phyloP scores from a whole-genome alignment of 2,113 vertebrate genomes.

The Ctenomys sociabilis region DNA sequence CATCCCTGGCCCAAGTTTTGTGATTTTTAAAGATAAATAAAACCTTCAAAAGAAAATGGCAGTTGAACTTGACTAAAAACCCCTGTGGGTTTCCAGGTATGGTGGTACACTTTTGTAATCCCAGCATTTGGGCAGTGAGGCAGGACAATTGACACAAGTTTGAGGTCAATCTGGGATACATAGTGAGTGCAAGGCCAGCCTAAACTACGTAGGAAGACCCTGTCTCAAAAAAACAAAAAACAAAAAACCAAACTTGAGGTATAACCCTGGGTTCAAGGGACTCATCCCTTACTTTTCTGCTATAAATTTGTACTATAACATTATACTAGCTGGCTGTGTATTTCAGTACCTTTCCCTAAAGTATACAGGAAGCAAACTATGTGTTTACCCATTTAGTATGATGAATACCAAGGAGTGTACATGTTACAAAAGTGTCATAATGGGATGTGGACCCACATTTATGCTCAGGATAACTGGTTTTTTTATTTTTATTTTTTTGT shows the following conservation, averaged over 20 bases:
- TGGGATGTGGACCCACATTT: neutral
- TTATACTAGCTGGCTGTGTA: neutral
- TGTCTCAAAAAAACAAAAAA: neutral
- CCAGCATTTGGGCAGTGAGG: neutral
- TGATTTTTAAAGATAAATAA: neutral
- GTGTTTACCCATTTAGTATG: neutral
- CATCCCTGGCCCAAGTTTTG: too few relatives aligned
- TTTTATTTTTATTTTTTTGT: too few relatives aligned
- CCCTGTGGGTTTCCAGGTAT: neutral
- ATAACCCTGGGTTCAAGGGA: neutral
- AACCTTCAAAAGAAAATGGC: neutral
- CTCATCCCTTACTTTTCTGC: neutral
- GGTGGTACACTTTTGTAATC: neutral
- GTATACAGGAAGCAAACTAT: neutral
- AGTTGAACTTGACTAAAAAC: neutral
- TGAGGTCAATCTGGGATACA: neutral
- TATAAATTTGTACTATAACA: neutral
- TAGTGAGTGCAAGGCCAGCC: neutral
- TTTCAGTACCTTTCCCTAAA: neutral
- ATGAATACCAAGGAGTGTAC: neutral
- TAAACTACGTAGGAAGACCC: too few relatives aligned
- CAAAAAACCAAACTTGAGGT: neutral
- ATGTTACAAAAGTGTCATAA: neutral
- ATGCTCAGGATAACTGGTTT: neutral
- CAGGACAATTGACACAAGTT: neutral